Evolutionary conservation across 2,888 invertebrate genomes (phyloP).

Genomic region (Lacanobia wlatinum): DNA sequence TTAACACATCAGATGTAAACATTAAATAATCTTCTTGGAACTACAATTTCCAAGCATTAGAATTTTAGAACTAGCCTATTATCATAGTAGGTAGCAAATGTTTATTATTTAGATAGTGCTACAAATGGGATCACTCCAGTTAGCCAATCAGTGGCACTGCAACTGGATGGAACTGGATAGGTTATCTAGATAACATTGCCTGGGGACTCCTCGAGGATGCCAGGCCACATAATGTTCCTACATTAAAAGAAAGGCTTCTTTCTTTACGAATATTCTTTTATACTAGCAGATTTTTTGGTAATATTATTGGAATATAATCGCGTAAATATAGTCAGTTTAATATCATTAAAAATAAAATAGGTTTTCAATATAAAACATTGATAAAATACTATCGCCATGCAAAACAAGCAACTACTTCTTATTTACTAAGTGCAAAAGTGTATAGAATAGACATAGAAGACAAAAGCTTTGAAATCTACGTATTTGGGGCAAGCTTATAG

Average conservation of each 20-base stretch:
- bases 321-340: not conserved
- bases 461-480: slow-evolving; percentile 63
- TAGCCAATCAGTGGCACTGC: slow-evolving; percentile 41
- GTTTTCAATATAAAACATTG: not conserved
- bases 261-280: not conserved
- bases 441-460: slow-evolving; percentile 29
- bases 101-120: slow-evolving; percentile 47
- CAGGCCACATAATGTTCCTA: not conserved
- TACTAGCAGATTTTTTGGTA: not conserved
- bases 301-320: not conserved
- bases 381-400: slow-evolving; percentile 47
- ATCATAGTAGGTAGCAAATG: slow-evolving; percentile 33
- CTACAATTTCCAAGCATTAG: not conserved
- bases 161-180: slow-evolving; percentile 49
- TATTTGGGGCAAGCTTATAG: slow-evolving; percentile 66
- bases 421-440: slow-evolving; percentile 60
- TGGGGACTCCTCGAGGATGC: not conserved
- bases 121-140: slow-evolving; percentile 51
- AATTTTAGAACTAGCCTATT: slow-evolving; percentile 21
- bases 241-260: not conserved
- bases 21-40: not conserved
- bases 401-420: slow-evolving; percentile 62
- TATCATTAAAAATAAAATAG: not conserved
- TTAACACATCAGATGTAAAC: not conserved
- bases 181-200: slow-evolving; percentile 15